Conservation (phyloP, 1,140 invertebrate species). For the Andrena cerasifolii region DNA sequence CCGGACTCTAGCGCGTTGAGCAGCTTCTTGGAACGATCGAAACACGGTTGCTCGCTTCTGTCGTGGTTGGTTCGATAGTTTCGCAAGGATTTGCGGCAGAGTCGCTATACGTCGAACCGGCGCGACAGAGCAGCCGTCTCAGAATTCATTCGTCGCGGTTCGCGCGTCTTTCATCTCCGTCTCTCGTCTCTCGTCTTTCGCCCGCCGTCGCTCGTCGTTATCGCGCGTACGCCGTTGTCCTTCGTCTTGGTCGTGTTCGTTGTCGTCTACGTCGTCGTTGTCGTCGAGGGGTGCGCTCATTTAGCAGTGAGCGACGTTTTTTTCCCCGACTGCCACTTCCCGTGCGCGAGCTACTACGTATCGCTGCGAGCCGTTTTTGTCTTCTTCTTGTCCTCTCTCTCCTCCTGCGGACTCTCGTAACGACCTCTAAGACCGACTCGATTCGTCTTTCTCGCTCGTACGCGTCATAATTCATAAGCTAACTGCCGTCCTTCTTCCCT, state of each 20-base stretch:
- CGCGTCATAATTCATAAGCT: slow-evolving; percentile 81
- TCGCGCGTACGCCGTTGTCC: slow-evolving; percentile 33
- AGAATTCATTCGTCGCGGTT: slow-evolving; percentile 61
- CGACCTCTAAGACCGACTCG: slow-evolving; percentile 73
- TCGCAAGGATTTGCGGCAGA: slow-evolving; percentile 28
- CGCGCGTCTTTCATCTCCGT: slow-evolving; percentile 38
- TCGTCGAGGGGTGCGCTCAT: slow-evolving; percentile 56
- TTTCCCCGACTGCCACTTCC: slow-evolving; percentile 30
- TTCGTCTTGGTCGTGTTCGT: slow-evolving; percentile 40
- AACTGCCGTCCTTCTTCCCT: slow-evolving; percentile 74
- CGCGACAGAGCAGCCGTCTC: slow-evolving; percentile 16
- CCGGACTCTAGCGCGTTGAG: too few species aligned
- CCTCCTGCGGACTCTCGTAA: slow-evolving; percentile 57
- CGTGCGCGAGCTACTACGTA: slow-evolving; percentile 54
- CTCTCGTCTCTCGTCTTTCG: slow-evolving; percentile 51
- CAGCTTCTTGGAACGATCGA: neutral
- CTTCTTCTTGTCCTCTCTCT: slow-evolving; percentile 50
- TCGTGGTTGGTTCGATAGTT: neutral
- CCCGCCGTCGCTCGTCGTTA: slow-evolving; percentile 50
- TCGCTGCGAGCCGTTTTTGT: slow-evolving; percentile 70
- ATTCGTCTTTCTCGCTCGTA: slow-evolving; percentile 77
- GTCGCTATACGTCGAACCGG: neutral
- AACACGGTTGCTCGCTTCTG: too few species aligned
- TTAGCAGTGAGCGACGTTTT: slow-evolving; percentile 58
- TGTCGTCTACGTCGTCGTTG: slow-evolving; percentile 41